Conservation (phyloP, 2,888 invertebrate species). For the Drosophila falleni region DNA sequence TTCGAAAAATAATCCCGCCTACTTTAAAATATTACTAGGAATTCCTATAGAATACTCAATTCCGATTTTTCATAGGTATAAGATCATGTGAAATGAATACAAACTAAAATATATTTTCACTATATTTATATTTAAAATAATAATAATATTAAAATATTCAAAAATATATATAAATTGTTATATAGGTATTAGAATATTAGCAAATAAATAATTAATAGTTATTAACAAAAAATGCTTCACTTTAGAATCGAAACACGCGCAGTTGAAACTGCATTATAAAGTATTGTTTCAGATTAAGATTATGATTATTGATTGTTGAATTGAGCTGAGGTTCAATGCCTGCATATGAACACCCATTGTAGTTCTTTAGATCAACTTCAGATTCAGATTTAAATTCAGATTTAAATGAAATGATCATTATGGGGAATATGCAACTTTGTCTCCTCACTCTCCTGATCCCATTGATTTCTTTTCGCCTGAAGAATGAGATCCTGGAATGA, state of each 20-base stretch:
- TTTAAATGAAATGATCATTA: conserved; percentile 67
- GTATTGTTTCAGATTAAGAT: conserved; percentile 3
- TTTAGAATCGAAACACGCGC: conserved; percentile 8
- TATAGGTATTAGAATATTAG: conserved; percentile 13
- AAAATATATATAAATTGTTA: conserved; percentile 12
- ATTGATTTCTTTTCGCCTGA: conserved; percentile 73
- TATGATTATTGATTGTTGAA: background rate
- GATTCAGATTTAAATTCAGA: conserved; percentile 31
- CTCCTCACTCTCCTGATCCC: conserved; percentile 73
- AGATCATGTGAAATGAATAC: background rate
- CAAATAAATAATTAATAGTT: conserved; percentile 22
- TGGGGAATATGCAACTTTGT: conserved; percentile 61
- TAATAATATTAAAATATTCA: conserved; percentile 7
- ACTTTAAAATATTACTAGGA: too few species aligned
- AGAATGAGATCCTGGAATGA: conserved; percentile 80
- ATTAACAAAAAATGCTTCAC: conserved; percentile 12
- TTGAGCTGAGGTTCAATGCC: conserved; percentile 59
- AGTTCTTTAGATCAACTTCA: conserved; percentile 13
- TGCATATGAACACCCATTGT: conserved; percentile 68
- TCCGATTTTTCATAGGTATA: too few species aligned
- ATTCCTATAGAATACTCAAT: too few species aligned
- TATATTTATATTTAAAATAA: conserved; percentile 2
- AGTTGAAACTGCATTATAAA: conserved; percentile 28
- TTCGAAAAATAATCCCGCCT: too few species aligned
- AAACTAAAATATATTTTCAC: background rate